Evolutionary conservation across 2,113 vertebrate species (phyloP).

Genomic region (Forbesichthys papilliferus): DNA sequence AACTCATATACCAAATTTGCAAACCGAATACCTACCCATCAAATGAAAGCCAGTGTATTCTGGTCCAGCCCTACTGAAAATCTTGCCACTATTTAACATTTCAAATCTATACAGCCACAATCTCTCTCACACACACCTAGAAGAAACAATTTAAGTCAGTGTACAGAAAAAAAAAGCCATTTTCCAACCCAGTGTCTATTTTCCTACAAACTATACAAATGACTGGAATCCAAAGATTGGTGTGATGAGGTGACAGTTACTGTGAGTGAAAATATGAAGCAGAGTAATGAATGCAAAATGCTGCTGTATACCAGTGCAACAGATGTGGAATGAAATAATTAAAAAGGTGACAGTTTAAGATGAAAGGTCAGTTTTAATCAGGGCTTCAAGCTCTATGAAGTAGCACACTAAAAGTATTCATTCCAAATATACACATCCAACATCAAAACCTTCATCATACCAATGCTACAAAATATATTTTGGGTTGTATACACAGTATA

Average conservation of each 20-base stretch:
- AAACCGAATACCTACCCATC: too few species aligned
- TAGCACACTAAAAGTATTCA: conserved; percentile 13
- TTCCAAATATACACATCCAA: conserved; percentile 22
- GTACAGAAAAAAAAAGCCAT: not conserved
- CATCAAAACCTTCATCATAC: too few species aligned
- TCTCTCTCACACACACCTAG: too few species aligned
- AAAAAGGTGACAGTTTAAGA: too few species aligned
- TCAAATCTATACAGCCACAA: too few species aligned
- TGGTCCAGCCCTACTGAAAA: not conserved
- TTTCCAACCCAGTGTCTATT: not conserved
- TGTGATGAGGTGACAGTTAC: not conserved
- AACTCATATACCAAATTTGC: too few species aligned
- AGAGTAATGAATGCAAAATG: not conserved
- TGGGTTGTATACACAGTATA: too few species aligned
- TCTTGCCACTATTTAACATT: not conserved
- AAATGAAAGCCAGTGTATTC: too few species aligned
- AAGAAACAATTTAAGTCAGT: too few species aligned
- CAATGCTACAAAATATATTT: too few species aligned
- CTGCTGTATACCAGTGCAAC: not conserved
- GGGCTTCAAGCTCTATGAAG: not conserved
- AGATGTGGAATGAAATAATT: not conserved
- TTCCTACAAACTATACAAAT: not conserved
- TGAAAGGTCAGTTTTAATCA: conserved; percentile 20
- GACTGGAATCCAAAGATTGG: not conserved
- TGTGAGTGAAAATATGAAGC: conserved; percentile 4